Conservation (phyloP, 2,797 vertebrate genomes). For the Enteromius viviparus region DNA sequence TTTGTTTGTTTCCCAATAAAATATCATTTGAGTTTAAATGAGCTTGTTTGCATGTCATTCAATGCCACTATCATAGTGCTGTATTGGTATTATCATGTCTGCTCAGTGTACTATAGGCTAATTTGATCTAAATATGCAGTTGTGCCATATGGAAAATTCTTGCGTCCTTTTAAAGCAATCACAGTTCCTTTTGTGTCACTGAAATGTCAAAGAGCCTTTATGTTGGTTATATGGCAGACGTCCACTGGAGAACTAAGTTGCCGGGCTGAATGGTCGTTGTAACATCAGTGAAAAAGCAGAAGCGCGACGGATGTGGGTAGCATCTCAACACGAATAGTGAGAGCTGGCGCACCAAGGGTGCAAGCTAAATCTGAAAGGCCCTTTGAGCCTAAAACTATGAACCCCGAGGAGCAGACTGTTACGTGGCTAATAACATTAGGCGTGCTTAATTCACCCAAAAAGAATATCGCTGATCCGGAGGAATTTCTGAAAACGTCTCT, state of each 20-base stretch:
- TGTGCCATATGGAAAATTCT: too few species aligned
- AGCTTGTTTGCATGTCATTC: neutral
- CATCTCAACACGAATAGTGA: slow-evolving; percentile 72
- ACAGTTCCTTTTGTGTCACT: neutral
- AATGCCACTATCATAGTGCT: neutral
- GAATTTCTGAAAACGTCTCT: slow-evolving; percentile 90
- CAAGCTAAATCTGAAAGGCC: slow-evolving; percentile 62
- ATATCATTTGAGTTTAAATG: neutral
- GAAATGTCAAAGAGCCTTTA: slow-evolving; percentile 14
- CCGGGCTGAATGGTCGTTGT: slow-evolving; percentile 31
- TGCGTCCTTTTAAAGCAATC: neutral
- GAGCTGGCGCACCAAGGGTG: slow-evolving; percentile 62
- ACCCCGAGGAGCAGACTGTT: slow-evolving; percentile 92
- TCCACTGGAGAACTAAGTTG: slow-evolving; percentile 34
- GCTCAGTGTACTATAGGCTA: neutral
- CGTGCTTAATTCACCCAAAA: slow-evolving; percentile 95
- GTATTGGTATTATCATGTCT: neutral
- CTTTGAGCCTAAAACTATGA: slow-evolving; percentile 79
- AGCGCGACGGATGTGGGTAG: slow-evolving; percentile 83
- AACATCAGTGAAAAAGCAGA: slow-evolving; percentile 76
- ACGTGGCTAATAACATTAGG: slow-evolving; percentile 98
- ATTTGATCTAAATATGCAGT: too few species aligned
- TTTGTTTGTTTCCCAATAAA: slow-evolving; percentile 18
- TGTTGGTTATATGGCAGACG: neutral
- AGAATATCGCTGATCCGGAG: slow-evolving; percentile 90